Conservation (phyloP, 2,797 vertebrate species). For the Gila robusta region DNA sequence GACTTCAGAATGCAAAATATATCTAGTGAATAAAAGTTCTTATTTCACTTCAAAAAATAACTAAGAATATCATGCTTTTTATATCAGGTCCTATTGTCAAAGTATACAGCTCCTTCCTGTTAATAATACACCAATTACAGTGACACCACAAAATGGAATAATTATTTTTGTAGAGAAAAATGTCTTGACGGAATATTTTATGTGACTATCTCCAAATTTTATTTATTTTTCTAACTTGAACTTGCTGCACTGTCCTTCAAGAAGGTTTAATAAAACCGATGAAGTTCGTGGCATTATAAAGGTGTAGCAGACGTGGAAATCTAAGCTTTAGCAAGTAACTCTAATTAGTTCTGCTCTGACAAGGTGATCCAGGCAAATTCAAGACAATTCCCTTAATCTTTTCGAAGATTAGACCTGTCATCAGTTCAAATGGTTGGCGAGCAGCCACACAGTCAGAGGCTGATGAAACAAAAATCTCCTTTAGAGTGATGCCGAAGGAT, state of each 20-base stretch:
- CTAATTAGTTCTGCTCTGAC: constrained; percentile 35
- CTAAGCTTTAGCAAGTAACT: constrained; percentile 31
- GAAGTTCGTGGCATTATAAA: constrained; percentile 1
- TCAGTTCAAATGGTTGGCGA: constrained; percentile 36
- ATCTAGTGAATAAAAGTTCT: background rate
- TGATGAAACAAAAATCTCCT: constrained; percentile 41
- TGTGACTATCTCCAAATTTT: background rate
- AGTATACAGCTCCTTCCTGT: background rate
- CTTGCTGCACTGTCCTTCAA: background rate
- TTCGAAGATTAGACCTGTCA: constrained; percentile 36
- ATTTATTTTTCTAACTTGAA: constrained; percentile 25
- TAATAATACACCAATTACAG: background rate
- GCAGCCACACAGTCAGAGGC: constrained; percentile 26
- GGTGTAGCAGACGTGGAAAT: constrained; percentile 2
- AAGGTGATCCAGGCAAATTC: constrained; percentile 44
- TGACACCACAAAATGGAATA: background rate
- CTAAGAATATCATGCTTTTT: background rate
- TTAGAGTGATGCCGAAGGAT: constrained; percentile 18
- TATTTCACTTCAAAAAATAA: constrained; percentile 11
- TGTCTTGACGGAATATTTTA: background rate
- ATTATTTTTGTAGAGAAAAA: background rate
- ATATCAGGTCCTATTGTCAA: too few species aligned
- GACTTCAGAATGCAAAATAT: constrained; percentile 29
- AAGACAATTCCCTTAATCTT: constrained; percentile 45
- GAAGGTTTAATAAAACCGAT: background rate